A percentile compares a stretch with the other conserved stretches of the same genome.
phyloP scores from a whole-genome alignment of 2,888 invertebrate species.

The Lycophotia porphyrea region DNA sequence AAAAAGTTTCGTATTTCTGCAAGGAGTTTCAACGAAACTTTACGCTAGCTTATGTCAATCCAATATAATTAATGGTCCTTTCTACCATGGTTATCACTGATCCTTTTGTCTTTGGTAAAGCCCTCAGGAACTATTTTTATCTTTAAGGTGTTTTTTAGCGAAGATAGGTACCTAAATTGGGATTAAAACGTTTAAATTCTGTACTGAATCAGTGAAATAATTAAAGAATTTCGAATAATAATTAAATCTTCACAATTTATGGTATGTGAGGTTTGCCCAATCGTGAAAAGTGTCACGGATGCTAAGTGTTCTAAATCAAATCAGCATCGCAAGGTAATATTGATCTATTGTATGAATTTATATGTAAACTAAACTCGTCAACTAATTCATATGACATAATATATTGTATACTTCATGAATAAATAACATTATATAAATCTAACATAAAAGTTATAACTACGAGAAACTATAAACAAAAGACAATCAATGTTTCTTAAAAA shows the following conservation, averaged over 20 bases:
- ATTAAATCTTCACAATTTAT: background rate
- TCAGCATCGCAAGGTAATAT: background rate
- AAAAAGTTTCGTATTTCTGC: background rate
- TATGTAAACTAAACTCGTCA: constrained; percentile 4
- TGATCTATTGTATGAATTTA: background rate
- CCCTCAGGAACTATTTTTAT: too few species aligned
- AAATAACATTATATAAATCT: background rate
- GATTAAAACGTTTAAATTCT: background rate
- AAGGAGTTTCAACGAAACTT: background rate
- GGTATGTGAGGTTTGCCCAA: background rate
- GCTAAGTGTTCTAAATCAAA: background rate
- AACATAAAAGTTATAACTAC: background rate
- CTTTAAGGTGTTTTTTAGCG: background rate
- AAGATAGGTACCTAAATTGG: background rate
- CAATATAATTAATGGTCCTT: background rate
- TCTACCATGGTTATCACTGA: background rate
- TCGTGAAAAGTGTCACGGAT: constrained; percentile 3
- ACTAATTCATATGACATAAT: background rate
- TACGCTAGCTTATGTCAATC: background rate
- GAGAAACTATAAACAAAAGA: background rate
- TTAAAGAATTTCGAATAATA: background rate
- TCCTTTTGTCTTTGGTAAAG: too few species aligned
- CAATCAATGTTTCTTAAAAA: background rate
- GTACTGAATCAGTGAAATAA: background rate
- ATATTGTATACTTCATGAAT: background rate